Conservation (phyloP, 2,113 vertebrate genomes). For the Otolemur garnettii region DNA sequence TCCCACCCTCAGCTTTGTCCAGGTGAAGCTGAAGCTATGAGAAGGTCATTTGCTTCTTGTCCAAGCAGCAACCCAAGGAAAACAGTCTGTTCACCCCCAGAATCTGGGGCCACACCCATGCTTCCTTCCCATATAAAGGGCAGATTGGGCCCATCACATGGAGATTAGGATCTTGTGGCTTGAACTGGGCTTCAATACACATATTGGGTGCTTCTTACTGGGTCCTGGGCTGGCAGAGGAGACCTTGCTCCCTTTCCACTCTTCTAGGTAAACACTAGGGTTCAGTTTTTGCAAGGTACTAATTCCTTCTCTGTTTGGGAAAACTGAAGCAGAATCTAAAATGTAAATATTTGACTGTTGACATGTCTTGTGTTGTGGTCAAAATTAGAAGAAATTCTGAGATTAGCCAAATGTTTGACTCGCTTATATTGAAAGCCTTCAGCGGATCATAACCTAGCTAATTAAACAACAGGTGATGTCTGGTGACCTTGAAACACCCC, state of each 20-base stretch:
- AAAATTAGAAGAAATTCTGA: background rate
- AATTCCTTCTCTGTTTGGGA: too few relatives aligned
- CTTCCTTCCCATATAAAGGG: background rate
- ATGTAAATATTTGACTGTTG: background rate
- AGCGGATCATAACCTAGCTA: rapidly evolving
- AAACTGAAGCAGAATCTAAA: background rate
- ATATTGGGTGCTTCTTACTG: background rate
- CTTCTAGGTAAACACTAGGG: too few relatives aligned
- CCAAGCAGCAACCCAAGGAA: background rate
- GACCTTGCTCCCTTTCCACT: background rate
- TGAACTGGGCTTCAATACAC: background rate
- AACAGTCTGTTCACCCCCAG: background rate
- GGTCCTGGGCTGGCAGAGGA: background rate
- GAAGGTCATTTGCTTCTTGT: background rate
- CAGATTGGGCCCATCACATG: rapidly evolving
- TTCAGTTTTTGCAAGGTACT: too few relatives aligned
- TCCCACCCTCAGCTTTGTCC: background rate
- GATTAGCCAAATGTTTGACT: background rate
- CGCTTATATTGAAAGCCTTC: background rate
- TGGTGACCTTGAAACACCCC: rapidly evolving
- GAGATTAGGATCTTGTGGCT: background rate
- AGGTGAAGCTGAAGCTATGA: background rate
- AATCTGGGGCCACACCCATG: background rate
- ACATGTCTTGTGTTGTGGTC: background rate
- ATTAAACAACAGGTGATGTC: background rate